Percentiles rank a stretch among this genome's conserved stretches.
Conservation (phyloP, 2,113 vertebrate genomes). For the Scytalopus superciliaris region DNA sequence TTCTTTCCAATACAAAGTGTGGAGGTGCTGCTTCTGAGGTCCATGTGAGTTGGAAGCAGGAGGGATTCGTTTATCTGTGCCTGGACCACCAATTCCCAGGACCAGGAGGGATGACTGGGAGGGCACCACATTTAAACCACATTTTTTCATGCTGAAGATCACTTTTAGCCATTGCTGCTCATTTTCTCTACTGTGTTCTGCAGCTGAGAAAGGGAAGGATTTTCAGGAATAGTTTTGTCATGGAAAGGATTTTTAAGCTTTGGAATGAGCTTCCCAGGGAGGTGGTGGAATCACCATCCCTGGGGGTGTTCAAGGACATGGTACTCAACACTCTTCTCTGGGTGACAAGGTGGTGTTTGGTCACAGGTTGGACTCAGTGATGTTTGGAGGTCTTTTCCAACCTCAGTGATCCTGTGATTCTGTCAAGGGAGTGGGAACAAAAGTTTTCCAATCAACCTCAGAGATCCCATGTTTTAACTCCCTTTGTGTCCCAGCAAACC, state of each 20-base stretch:
- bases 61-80: background rate
- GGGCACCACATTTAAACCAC: fast-evolving
- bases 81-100: background rate
- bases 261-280: background rate
- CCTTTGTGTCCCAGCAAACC: background rate
- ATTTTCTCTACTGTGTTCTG: background rate
- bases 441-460: background rate
- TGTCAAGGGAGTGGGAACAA: background rate
- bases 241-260: background rate
- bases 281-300: background rate
- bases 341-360: background rate
- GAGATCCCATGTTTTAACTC: background rate
- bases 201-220: fast-evolving
- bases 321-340: background rate
- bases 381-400: background rate
- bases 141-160: background rate
- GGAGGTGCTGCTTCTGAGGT: background rate
- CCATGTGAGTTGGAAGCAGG: fast-evolving
- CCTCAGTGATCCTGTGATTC: background rate
- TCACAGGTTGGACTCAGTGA: fast-evolving
- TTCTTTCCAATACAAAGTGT: background rate
- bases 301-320: background rate
- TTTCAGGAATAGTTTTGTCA: background rate
- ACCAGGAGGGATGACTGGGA: background rate
- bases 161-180: background rate